A percentile compares a stretch with the other conserved stretches of the same genome.
These are phyloP conservation scores for Stegodyphus dumicola DNA, from an alignment of 1,140 invertebrate species.

Conservation along the genomic window DNA sequence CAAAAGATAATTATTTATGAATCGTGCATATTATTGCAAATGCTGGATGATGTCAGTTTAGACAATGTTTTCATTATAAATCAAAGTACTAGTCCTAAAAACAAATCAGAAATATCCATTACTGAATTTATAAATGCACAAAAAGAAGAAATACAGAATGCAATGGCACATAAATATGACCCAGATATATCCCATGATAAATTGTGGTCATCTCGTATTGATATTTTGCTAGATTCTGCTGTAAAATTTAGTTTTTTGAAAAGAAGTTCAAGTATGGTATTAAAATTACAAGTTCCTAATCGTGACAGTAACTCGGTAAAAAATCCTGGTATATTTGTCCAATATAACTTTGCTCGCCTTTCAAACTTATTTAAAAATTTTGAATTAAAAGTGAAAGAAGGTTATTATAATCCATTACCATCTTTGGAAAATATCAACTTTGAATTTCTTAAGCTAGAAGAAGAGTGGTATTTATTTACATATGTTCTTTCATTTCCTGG, in stretches of 20 bases:
- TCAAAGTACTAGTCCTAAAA: background rate
- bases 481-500: constrained; percentile 31
- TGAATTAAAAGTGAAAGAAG: constrained; percentile 32
- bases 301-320: background rate
- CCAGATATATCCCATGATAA: background rate
- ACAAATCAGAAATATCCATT: background rate
- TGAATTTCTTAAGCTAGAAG: constrained; percentile 30
- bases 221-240: constrained; percentile 29
- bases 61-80: constrained; percentile 17
- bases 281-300: constrained; percentile 1
- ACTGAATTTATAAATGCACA: background rate
- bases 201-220: constrained; percentile 6
- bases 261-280: background rate
- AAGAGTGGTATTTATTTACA: constrained; percentile 49
- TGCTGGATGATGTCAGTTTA: background rate
- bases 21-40: constrained; percentile 21
- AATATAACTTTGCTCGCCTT: constrained; percentile 48
- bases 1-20: background rate
- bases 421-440: constrained; percentile 25
- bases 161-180: constrained; percentile 32
- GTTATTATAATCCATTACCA: constrained; percentile 13
- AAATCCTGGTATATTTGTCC: constrained; percentile 38
- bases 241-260: constrained; percentile 37
- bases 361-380: constrained; percentile 45
- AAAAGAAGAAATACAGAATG: constrained; percentile 2